These are phyloP conservation scores for Thecocarcelia acutangulata DNA, from an alignment of 2,888 invertebrate species.

Conservation along the genomic window DNA sequence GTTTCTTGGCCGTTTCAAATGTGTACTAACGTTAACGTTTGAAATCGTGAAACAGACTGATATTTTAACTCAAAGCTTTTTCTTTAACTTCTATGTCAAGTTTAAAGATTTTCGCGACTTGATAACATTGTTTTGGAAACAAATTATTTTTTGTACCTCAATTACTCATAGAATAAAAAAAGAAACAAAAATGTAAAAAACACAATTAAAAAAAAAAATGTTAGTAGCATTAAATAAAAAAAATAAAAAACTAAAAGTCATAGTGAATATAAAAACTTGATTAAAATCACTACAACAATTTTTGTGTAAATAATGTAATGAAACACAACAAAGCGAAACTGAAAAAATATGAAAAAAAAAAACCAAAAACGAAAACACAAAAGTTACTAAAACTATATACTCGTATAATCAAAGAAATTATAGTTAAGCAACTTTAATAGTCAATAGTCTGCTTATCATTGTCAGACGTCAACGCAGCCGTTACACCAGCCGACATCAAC, in stretches of 20 bases:
- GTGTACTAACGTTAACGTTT: no score
- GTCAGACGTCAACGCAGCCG: slow-evolving; percentile 15
- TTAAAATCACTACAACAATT: slow-evolving; percentile 21
- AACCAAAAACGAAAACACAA: no score
- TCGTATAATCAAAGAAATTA: no score
- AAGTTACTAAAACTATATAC: background rate
- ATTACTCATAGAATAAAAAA: slow-evolving; percentile 6
- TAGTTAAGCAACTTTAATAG: no score
- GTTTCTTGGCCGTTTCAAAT: no score
- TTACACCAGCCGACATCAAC: background rate
- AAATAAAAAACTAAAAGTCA: slow-evolving; percentile 41
- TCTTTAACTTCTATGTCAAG: slow-evolving; percentile 57
- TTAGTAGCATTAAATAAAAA: background rate
- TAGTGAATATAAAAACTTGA: slow-evolving; percentile 11
- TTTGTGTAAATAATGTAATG: background rate
- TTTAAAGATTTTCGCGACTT: slow-evolving; percentile 61
- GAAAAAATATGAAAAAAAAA: no score
- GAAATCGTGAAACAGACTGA: no score
- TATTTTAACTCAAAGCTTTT: no score
- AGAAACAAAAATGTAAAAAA: slow-evolving; percentile 24
- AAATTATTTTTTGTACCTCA: background rate
- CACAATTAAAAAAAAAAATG: slow-evolving; percentile 20
- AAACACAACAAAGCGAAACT: slow-evolving; percentile 7
- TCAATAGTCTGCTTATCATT: slow-evolving; percentile 8
- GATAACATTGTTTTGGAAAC: slow-evolving; percentile 51